Conservation (phyloP, 2,113 vertebrate genomes). For the Hyaena hyaena region DNA sequence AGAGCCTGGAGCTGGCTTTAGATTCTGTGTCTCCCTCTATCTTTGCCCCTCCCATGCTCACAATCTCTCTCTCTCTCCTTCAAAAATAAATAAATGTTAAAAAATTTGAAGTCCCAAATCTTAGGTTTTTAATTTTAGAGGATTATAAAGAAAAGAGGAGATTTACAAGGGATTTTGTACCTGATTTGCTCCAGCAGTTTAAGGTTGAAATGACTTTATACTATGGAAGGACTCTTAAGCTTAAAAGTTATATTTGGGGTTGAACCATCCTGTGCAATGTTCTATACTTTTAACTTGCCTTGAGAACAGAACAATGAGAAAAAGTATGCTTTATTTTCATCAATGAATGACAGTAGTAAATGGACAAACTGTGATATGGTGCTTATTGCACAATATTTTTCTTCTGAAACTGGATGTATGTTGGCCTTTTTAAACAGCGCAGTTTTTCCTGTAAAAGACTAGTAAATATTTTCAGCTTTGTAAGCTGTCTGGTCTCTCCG, state of each 20-base stretch:
- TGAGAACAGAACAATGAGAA: neutral
- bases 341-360: neutral
- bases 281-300: neutral
- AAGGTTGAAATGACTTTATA: constrained; percentile 30
- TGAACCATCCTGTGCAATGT: neutral
- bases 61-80: too few relatives aligned
- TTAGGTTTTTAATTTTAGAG: constrained; percentile 2
- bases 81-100: too few relatives aligned
- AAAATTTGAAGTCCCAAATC: neutral
- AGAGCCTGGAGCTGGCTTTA: too few relatives aligned
- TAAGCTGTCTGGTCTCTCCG: neutral
- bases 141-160: constrained; percentile 10
- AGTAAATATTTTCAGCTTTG: neutral
- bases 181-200: constrained; percentile 23
- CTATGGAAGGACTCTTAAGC: neutral
- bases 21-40: too few relatives aligned
- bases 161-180: neutral
- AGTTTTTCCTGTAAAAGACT: neutral
- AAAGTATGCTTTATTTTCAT: neutral
- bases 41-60: too few relatives aligned
- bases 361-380: neutral
- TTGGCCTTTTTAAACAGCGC: neutral
- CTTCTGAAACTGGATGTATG: neutral
- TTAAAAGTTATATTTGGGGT: neutral
- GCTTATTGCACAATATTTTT: neutral